Conservation (phyloP, 2,113 vertebrate species). For the Epinephelus cyanopodus region DNA sequence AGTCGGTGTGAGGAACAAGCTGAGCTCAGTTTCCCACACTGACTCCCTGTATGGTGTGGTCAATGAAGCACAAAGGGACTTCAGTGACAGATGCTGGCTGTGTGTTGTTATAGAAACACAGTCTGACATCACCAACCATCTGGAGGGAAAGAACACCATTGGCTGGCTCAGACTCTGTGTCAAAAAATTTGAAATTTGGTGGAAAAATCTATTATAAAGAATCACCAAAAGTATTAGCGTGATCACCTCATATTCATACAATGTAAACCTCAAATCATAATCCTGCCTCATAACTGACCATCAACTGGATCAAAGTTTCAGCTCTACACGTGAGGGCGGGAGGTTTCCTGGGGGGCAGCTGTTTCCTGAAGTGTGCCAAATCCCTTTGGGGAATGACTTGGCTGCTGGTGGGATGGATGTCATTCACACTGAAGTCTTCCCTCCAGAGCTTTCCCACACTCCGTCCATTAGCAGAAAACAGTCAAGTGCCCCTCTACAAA, state of each 20-base stretch:
- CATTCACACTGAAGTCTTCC: neutral
- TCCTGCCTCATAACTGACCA: neutral
- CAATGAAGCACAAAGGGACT: slow-evolving; percentile 22
- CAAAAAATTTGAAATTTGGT: neutral
- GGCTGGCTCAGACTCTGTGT: slow-evolving; percentile 8
- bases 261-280: neutral
- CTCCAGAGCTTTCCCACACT: slow-evolving; percentile 18
- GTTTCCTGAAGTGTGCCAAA: slow-evolving; percentile 38
- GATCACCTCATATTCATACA: neutral
- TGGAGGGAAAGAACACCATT: slow-evolving; percentile 63
- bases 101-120: slow-evolving; percentile 16
- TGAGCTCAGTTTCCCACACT: slow-evolving; percentile 65
- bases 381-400: no score
- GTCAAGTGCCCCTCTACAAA: neutral
- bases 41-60: slow-evolving; percentile 41
- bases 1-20: slow-evolving; percentile 55
- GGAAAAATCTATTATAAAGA: neutral
- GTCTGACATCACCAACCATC: slow-evolving; percentile 57
- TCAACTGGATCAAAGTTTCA: neutral
- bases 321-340: neutral
- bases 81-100: slow-evolving; percentile 41
- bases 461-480: neutral
- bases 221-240: neutral
- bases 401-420: neutral
- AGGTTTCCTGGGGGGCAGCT: neutral